Percentiles rank a stretch among this genome's conserved stretches.
Evolutionary conservation across 2,797 vertebrate species (phyloP).

Genomic region (Anguilla pacifica): DNA sequence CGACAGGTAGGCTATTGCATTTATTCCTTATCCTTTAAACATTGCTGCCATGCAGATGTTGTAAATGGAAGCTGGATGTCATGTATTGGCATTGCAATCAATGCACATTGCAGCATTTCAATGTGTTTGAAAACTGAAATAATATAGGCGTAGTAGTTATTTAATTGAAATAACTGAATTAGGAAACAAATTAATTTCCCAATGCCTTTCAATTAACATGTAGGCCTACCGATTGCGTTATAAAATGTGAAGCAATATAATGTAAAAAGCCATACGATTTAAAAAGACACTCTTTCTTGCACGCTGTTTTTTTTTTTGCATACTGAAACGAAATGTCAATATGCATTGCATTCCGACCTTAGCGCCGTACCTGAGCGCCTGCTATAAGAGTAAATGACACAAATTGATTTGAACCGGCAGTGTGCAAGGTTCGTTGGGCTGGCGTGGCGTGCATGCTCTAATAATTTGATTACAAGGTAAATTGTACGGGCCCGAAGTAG

Average conservation of each 20-base stretch:
- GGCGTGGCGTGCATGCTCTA: not conserved
- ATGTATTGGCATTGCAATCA: not conserved
- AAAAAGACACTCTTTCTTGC: no score
- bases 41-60: not conserved
- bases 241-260: no score
- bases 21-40: not conserved
- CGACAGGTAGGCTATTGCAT: not conserved
- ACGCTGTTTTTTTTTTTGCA: not conserved
- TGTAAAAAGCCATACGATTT: no score
- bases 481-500: not conserved
- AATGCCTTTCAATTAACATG: not conserved
- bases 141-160: not conserved
- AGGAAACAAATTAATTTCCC: not conserved
- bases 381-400: not conserved
- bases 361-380: not conserved
- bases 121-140: not conserved
- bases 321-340: not conserved
- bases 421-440: not conserved
- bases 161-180: not conserved
- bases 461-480: conserved; percentile 16
- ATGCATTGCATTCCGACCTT: not conserved
- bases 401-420: not conserved
- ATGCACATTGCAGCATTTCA: not conserved
- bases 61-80: not conserved
- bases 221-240: no score